phyloP scores from a whole-genome alignment of 2,797 vertebrate genomes.

The Karalla daura region DNA sequence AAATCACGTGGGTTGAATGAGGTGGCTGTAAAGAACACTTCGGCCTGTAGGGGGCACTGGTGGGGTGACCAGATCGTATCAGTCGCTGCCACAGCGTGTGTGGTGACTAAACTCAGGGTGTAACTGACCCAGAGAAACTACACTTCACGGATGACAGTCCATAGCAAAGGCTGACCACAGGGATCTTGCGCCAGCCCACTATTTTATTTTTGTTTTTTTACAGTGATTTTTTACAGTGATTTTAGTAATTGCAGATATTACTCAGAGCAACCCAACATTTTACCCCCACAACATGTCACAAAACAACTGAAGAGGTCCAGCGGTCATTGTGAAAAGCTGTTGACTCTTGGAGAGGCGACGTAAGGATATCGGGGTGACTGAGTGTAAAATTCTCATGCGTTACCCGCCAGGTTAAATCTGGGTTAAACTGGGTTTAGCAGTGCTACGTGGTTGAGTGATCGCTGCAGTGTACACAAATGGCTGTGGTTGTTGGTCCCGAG shows the following conservation, averaged over 20 bases:
- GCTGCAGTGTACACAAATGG: neutral
- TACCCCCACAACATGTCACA: too few species aligned
- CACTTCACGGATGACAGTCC: too few species aligned
- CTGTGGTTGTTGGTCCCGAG: neutral
- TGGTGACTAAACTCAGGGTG: neutral
- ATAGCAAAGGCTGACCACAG: neutral
- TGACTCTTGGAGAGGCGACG: neutral
- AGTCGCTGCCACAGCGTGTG: neutral
- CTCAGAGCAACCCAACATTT: neutral
- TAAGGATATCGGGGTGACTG: neutral
- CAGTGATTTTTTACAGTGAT: neutral
- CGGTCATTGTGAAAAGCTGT: neutral
- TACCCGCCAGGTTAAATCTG: conserved; percentile 8
- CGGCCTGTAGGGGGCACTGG: conserved; percentile 11
- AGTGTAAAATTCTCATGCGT: conserved; percentile 24
- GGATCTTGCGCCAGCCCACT: too few species aligned
- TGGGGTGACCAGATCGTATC: neutral
- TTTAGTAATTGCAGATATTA: too few species aligned
- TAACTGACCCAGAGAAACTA: neutral
- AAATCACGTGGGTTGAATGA: neutral
- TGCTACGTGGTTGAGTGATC: conserved; percentile 6
- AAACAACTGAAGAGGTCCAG: too few species aligned
- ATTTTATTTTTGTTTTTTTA: too few species aligned
- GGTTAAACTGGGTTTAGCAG: conserved; percentile 31
- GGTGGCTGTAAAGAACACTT: neutral